phyloP scores from a whole-genome alignment of 2,888 invertebrate genomes.

The Cryptops parisi region DNA sequence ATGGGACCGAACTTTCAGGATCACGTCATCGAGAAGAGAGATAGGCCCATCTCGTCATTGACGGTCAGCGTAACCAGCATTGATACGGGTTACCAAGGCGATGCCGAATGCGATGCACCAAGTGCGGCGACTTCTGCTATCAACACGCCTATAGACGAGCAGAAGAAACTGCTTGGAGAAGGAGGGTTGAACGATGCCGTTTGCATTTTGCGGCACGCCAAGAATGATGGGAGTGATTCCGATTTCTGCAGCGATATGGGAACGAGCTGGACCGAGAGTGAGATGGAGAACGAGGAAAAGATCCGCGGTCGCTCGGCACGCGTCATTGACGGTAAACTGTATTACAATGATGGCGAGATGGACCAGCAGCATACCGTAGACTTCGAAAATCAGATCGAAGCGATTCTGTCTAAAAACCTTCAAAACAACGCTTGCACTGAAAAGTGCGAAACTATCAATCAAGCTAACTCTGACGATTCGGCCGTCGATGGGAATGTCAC shows the following conservation, averaged over 20 bases:
- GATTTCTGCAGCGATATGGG: slow-evolving; percentile 50
- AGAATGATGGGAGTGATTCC: slow-evolving; percentile 43
- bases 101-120: slow-evolving; percentile 31
- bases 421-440: not conserved
- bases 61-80: slow-evolving; percentile 42
- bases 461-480: not conserved
- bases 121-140: slow-evolving; percentile 49
- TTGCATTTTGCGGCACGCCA: not conserved
- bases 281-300: slow-evolving; percentile 65
- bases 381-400: not conserved
- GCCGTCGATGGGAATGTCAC: not conserved
- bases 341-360: slow-evolving; percentile 29
- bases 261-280: slow-evolving; percentile 45
- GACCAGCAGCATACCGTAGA: not conserved
- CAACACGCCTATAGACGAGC: slow-evolving; percentile 25
- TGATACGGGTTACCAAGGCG: slow-evolving; percentile 84
- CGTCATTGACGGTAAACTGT: slow-evolving; percentile 79
- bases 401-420: not conserved
- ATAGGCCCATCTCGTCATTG: slow-evolving; percentile 29
- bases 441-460: not conserved
- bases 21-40: slow-evolving; percentile 19
- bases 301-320: slow-evolving; percentile 56
- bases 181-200: slow-evolving; percentile 39
- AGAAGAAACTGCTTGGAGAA: slow-evolving; percentile 43
- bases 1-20: slow-evolving; percentile 10